Evolutionary conservation across 2,888 invertebrate genomes (phyloP).

Genomic region (Allacma fusca): DNA sequence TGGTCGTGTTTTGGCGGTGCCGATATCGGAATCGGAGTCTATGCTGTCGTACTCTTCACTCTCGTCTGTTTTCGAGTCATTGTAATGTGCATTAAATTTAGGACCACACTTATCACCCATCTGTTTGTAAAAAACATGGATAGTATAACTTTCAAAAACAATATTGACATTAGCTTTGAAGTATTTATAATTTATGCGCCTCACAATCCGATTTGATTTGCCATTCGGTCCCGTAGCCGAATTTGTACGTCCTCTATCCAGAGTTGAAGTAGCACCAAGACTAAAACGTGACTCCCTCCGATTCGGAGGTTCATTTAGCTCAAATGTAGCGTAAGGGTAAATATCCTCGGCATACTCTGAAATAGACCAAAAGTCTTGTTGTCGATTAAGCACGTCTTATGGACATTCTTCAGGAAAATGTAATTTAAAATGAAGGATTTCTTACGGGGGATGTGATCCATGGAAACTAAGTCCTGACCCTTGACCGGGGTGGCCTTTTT

Average conservation of each 20-base stretch:
- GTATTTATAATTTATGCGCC: background rate
- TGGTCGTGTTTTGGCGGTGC: constrained; percentile 34
- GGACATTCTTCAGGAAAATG: too few species aligned
- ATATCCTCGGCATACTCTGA: constrained; percentile 71
- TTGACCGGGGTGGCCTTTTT: constrained; percentile 59
- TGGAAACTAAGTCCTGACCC: constrained; percentile 63
- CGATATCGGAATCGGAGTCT: constrained; percentile 60
- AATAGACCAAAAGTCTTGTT: constrained; percentile 40
- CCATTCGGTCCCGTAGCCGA: background rate
- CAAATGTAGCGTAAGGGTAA: constrained; percentile 71
- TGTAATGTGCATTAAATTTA: constrained; percentile 25
- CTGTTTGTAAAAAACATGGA: constrained; percentile 30
- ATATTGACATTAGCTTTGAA: too few species aligned
- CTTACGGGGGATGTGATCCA: constrained; percentile 68
- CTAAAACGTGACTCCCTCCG: constrained; percentile 52
- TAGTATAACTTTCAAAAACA: background rate
- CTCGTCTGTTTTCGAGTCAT: constrained; percentile 50
- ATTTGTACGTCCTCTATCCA: constrained; percentile 47
- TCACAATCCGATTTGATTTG: background rate
- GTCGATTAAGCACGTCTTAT: too few species aligned
- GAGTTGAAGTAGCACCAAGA: constrained; percentile 44
- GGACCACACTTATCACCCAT: constrained; percentile 24
- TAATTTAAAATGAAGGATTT: too few species aligned
- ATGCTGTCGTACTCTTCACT: constrained; percentile 63
- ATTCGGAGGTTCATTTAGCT: constrained; percentile 63